Evolutionary conservation across 2,888 invertebrate genomes (phyloP), one percentile per base, ranked within the genome.

Genomic region (Pinctada fucata): DNA sequence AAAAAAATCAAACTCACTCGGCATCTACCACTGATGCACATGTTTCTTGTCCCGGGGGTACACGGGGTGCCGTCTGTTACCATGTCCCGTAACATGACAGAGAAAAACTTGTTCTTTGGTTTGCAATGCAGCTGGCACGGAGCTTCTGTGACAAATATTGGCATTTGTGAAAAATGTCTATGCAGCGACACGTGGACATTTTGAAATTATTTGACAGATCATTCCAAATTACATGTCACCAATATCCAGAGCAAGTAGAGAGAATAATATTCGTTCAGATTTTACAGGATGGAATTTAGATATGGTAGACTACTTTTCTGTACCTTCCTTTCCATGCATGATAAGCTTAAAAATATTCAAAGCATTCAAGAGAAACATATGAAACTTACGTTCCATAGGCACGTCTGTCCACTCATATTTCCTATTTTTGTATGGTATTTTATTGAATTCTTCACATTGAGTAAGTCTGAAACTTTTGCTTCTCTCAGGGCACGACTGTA

Each of bases 31-130:
- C 94, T 94, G 86, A 97, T 96, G 91, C 97, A 97, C 94, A 97
- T 96, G 90, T 97, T 95, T 79, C 96, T 94, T 0, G 96, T 95
- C 47, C 96, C 97, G 63, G 95, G 94, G 76, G 95, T 95, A 90
- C 97, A 97, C 0, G 96, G 96, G 0, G 97, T 97, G 0, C 97
- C 97, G 92, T 97, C 97, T 0, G 95, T 94, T 0, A 95, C 96
- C 75, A 95, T 95, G 67, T 96, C 95, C 65, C 95, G 95, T 91
- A 96, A 94, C 90, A 96, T 95, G 68, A 96, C 95, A 73, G 96
- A 95, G 86, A 95, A 95, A 48, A 95, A 95, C 86, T 95, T 95
- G 79, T 95, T 95, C 79, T 95, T 94, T 78, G 97, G 96, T 81
- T 96, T 95, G 92, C 97, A 97, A 91, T 95, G 95, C 67, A 97